Base-by-base conservation (phyloP, 1,140 invertebrate genomes). In the Drosophila burlai region DNA sequence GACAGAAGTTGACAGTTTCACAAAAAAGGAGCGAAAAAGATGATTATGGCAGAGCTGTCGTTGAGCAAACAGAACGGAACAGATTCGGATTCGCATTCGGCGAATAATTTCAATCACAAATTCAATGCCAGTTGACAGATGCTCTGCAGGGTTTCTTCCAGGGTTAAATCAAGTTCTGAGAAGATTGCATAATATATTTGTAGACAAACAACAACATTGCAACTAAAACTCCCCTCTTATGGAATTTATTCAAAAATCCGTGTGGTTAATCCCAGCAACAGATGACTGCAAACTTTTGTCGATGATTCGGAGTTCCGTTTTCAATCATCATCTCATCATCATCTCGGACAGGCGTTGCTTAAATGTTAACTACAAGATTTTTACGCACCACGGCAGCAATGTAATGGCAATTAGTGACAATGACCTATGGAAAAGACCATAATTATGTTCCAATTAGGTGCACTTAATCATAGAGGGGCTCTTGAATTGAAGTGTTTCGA, bases 1-100 rank as follows among this genome's bases (percentile, higher is more conserved):
- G 74, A 76, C 74, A 78, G 65, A 69, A 68, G 76, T 78, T 78
- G 75, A 77, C 58, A 67, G 76, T 43, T 57, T 52, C 36, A 47
- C 34, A 60, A 49, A 68, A 63, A 80, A 68, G 55, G 40, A 54
- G 61, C 31, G 55, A 63, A 71, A 84, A 65, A 42, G 31, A 68
- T 63, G 31, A 76, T 65, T 76, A 67, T 71, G 40, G 34, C 65
- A 52, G 54, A 40, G 54, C 54, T 57, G 54, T 57, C 43, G 36
- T 50, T 16, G 18, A 47, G 73, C 73, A 76, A 76, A 76, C 73
- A 67, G 49, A 76, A 76, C 71, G 58, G 21, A 65, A 75, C 54
- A 24, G 59, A 54, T 61, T 21, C 21, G 18, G 18, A 38, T 55
- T 55, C 52, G 34, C 15, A 38, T 55, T 55, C 52, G 34, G 8